phyloP scores from a whole-genome alignment of 2,888 invertebrate genomes.

The Notodromas monacha region DNA sequence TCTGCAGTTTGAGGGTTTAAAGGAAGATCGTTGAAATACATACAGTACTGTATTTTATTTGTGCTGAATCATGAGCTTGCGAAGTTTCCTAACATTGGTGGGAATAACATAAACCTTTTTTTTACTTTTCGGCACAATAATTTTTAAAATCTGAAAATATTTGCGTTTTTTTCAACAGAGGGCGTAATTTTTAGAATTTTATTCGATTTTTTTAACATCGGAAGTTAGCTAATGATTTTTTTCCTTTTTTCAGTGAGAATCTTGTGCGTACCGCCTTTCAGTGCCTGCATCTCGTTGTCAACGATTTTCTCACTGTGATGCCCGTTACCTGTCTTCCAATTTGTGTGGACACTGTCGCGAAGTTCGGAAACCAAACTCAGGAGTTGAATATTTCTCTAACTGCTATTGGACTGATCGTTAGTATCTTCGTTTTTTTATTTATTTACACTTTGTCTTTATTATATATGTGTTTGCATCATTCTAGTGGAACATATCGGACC shows the following conservation, averaged over 20 bases:
- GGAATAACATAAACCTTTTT: too few relatives aligned
- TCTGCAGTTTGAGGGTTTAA: too few relatives aligned
- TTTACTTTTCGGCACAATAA: too few relatives aligned
- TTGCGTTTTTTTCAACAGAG: conserved; percentile 7
- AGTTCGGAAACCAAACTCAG: conserved; percentile 78
- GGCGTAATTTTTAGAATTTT: neutral
- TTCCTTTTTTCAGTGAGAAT: conserved; percentile 30
- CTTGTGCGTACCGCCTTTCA: conserved; percentile 77
- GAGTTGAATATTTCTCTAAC: conserved; percentile 89
- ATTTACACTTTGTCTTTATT: conserved; percentile 6
- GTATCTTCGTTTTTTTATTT: conserved; percentile 9
- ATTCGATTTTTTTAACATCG: conserved; percentile 1
- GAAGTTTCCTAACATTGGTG: too few relatives aligned
- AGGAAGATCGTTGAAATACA: too few relatives aligned
- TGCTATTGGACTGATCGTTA: conserved; percentile 75
- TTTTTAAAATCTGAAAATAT: too few relatives aligned
- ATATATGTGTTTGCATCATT: conserved; percentile 5
- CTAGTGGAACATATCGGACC: conserved; percentile 98
- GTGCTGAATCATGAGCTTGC: too few relatives aligned
- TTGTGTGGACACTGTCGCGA: conserved; percentile 67
- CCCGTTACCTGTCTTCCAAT: conserved; percentile 64
- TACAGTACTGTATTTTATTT: too few relatives aligned
- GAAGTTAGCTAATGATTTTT: too few relatives aligned
- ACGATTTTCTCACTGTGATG: conserved; percentile 69
- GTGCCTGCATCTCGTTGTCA: conserved; percentile 71